Base-by-base conservation (phyloP, 1,140 invertebrate species). In the Drosophila elegans region DNA sequence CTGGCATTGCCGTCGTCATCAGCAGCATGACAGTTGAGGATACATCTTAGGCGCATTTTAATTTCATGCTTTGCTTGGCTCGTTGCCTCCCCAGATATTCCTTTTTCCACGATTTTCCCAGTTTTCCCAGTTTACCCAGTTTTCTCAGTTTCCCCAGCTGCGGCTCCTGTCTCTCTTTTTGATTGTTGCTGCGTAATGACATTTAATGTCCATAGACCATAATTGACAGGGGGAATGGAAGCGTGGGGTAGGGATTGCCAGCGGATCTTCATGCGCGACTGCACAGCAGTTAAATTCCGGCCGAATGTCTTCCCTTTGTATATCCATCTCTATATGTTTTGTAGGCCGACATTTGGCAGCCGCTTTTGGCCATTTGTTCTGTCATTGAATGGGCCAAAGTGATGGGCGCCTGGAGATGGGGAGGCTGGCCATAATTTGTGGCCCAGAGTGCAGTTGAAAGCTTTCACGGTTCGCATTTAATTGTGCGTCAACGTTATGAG, bases 31-130 rank as follows among this genome's bases (percentile, higher is more conserved):
- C 79, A 89, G 83, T 77, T 57, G 74, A 64, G 80, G 84, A 89
- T 89, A 89, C 85, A 90, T 89, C 85, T 89, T 89, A 90, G 85
- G 85, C 86, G 86, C 72, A 90, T 90, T 90, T 90, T 90, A 90
- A 90, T 90, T 90, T 90, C 86, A 90, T 90, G 86, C 85, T 90
- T 82, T 80, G 81, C 86, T 90, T 83, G 72, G 42, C 46, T 46
- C 62, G 52, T 36, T 57, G 54, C 67, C 61, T 52, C 38, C 53
- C 36, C n/a, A 12, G 34, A 27, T 29, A 29, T 57, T n/a, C 32
- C 48, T 16, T 27, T 29, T 29, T 42, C 10, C 48, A 42, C 27
- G n/a, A 29, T 32, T n/a, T n/a, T 11, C 21, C 9, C 25, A 13
- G 10, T n/a, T 46, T 39, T 5, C n/a, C 13, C 4, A 11, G 11